Conservation (phyloP, 2,888 invertebrate species). For the Conistra vaccinii region DNA sequence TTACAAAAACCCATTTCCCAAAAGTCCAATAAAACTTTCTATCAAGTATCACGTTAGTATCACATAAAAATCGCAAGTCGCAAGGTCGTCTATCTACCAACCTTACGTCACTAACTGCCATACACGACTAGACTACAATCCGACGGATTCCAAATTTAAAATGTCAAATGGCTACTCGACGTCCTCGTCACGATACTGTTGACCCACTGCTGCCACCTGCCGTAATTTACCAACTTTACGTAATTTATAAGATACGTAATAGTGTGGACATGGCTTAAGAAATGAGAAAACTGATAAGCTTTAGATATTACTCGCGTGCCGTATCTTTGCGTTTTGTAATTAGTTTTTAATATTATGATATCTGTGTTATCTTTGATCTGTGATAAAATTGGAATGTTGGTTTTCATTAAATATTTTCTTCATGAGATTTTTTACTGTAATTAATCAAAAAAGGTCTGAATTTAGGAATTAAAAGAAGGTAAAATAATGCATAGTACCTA, state of each 20-base stretch:
- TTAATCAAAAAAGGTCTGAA: background rate
- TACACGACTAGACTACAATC: constrained; percentile 48
- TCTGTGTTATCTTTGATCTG: constrained; percentile 13
- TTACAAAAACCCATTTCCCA: background rate
- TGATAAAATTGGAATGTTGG: background rate
- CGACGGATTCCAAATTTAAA: constrained; percentile 63
- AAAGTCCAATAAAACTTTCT: background rate
- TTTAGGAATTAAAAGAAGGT: background rate
- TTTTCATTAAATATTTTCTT: background rate
- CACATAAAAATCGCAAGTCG: constrained; percentile 17
- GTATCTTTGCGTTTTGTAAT: constrained; percentile 58
- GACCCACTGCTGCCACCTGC: constrained; percentile 72
- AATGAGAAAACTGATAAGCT: constrained; percentile 61
- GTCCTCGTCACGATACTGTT: constrained; percentile 78
- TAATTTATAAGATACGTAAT: constrained; percentile 67
- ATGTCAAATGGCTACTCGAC: constrained; percentile 69
- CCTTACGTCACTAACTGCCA: constrained; percentile 44
- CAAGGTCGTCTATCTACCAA: constrained; percentile 41
- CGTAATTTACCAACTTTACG: constrained; percentile 67
- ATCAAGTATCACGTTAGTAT: background rate
- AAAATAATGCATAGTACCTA: no score
- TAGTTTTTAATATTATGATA: background rate
- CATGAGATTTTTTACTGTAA: background rate
- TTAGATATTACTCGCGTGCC: constrained; percentile 64
- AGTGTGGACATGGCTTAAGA: constrained; percentile 68